Conservation (phyloP, 1,140 invertebrate genomes). For the Telenomus remus region DNA sequence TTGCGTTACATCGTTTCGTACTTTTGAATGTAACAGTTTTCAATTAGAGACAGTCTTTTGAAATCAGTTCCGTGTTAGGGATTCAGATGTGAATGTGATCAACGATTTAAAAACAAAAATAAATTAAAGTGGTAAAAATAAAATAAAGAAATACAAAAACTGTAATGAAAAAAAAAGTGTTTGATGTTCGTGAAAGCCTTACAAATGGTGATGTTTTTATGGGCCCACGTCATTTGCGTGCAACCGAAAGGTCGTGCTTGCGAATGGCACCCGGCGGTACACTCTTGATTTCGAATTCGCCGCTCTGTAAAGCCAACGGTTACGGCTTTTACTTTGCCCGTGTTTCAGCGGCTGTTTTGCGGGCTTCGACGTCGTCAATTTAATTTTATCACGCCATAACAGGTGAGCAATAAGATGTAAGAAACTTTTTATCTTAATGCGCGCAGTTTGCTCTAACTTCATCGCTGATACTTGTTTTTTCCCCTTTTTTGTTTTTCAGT, state of each 20-base stretch:
- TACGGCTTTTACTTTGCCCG: not conserved
- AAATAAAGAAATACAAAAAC: too few relatives aligned
- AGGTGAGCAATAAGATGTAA: conserved; percentile 1
- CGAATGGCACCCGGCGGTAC: conserved; percentile 12
- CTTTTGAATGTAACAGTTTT: conserved; percentile 17
- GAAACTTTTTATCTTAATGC: not conserved
- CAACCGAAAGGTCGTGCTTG: conserved; percentile 25
- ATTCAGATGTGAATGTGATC: conserved; percentile 18
- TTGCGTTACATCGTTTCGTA: conserved; percentile 36
- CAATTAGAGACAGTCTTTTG: conserved; percentile 23
- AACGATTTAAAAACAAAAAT: conserved; percentile 9
- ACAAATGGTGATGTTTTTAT: conserved; percentile 21
- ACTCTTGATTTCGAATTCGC: conserved; percentile 10
- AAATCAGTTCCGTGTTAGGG: conserved; percentile 36
- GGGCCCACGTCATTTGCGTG: conserved; percentile 28
- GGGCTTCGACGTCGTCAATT: not conserved
- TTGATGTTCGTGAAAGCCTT: not conserved
- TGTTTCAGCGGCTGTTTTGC: conserved; percentile 1
- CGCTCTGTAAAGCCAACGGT: conserved; percentile 12
- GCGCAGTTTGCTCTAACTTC: too few relatives aligned
- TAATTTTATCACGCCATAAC: conserved; percentile 3
- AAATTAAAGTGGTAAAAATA: too few relatives aligned
- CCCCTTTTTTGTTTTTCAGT: too few relatives aligned
- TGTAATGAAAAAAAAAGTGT: not conserved
- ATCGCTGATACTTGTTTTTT: too few relatives aligned